Evolutionary conservation across 2,113 vertebrate genomes (phyloP).

Genomic region (Platycercus adscitus): DNA sequence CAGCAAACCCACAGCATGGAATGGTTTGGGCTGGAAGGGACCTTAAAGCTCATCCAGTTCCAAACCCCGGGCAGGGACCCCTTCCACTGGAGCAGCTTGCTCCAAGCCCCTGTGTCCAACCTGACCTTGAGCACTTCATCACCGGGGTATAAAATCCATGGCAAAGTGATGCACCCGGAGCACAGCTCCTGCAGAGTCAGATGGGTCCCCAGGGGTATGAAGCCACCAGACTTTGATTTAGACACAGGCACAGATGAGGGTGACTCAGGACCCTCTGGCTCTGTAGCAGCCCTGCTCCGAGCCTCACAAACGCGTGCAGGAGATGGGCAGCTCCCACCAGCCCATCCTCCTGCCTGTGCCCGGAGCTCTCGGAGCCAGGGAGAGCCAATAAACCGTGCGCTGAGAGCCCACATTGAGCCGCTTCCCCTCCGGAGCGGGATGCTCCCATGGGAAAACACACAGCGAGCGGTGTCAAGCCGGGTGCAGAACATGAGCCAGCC

Average conservation of each 20-base stretch:
- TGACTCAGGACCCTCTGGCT: background rate
- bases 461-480: rapidly evolving
- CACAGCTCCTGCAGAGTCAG: background rate
- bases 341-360: background rate
- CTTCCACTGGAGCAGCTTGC: background rate
- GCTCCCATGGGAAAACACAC: background rate
- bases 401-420: rapidly evolving
- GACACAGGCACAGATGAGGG: rapidly evolving
- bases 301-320: rapidly evolving
- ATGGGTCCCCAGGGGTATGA: rapidly evolving
- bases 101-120: background rate
- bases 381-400: background rate
- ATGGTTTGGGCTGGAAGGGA: background rate
- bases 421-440: background rate
- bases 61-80: background rate
- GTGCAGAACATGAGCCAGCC: rapidly evolving
- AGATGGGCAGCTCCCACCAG: rapidly evolving
- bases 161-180: rapidly evolving
- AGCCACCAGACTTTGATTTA: background rate
- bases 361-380: rapidly evolving
- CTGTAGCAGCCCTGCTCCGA: background rate
- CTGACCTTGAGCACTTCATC: background rate
- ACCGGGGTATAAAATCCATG: rapidly evolving
- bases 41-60: background rate
- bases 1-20: background rate